Percentiles rank a stretch among this genome's conserved stretches.
phyloP scores from a whole-genome alignment of 1,140 invertebrate genomes.

The Gonioctena quinquepunctata region DNA sequence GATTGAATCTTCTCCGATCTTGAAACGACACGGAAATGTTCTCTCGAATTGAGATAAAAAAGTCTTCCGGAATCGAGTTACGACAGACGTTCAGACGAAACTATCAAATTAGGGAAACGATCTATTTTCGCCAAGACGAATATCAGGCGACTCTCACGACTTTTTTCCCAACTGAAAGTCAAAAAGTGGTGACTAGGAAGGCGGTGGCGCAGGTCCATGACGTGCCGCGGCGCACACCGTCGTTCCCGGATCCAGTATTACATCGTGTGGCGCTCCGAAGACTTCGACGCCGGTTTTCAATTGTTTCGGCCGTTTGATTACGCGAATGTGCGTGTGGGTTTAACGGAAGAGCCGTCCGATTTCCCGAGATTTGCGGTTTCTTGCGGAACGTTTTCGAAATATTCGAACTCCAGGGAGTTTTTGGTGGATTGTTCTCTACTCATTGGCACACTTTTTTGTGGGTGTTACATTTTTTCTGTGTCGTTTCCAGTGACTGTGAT shows the following conservation, averaged over 20 bases:
- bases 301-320: not conserved
- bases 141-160: not conserved
- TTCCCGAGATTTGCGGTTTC: not conserved
- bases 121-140: not conserved
- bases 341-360: not conserved
- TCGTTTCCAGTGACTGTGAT: not conserved
- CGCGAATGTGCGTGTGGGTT: not conserved
- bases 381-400: not conserved
- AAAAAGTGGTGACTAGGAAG: not conserved
- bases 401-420: not conserved
- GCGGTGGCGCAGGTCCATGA: not conserved
- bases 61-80: not conserved
- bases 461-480: not conserved
- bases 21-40: no score
- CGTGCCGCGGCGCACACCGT: not conserved
- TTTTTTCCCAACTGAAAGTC: not conserved
- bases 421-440: not conserved
- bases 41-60: not conserved
- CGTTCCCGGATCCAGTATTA: constrained; percentile 5
- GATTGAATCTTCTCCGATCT: no score
- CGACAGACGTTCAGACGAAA: not conserved
- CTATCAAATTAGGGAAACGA: constrained; percentile 6
- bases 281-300: not conserved
- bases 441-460: not conserved
- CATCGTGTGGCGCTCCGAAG: not conserved